Base-by-base conservation (phyloP, 2,888 invertebrate genomes). In the Helicoverpa assulta region DNA sequence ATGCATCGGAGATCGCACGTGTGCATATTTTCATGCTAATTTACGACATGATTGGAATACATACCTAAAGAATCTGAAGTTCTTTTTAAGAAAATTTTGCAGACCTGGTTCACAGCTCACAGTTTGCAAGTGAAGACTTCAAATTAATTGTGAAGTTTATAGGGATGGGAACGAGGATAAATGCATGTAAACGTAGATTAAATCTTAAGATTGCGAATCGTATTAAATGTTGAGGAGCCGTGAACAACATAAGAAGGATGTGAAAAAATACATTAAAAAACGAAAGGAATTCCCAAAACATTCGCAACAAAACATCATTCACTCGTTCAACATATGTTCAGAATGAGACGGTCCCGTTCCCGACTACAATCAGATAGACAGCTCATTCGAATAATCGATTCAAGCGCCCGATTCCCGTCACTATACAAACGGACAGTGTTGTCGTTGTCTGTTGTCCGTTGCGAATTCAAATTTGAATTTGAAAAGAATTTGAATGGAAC, bases 371-470 rank as follows among this genome's bases (percentile, higher is more conserved):
- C 89, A 86, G 87, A 91, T 91, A 86, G 88, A 88, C 86, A 90
- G 88, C 90, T 91, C 90, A 90, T 90, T 90, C 88, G 89, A 91
- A 90, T 91, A 92, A 92, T 92, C 92, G 90, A 92, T 91, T 87
- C 86, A 84, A 88, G 80, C 84, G 81, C 80, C 83, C 87, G 85
- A 84, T 85, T 89, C 89, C 82, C 89, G 86, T 90, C 89, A 89
- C 90, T 90, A 88, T 89, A 88, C 87, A 88, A 88, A 85, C 85
- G 87, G 87, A 82, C 87, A 86, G 86, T 88, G 89, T 89, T 90
- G 89, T 88, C 86, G 84, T 80, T 82, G 82, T 69, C 79, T 83
- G 87, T 86, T 88, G 88, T 88, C 86, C 88, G 85, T 86, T 88
- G 83, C 82, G 85, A 89, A 88, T 91, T 88, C 88, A 89, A 89